These are phyloP conservation scores for Drosophila testacea DNA, from an alignment of 2,888 invertebrate species.

Conservation along the genomic window DNA sequence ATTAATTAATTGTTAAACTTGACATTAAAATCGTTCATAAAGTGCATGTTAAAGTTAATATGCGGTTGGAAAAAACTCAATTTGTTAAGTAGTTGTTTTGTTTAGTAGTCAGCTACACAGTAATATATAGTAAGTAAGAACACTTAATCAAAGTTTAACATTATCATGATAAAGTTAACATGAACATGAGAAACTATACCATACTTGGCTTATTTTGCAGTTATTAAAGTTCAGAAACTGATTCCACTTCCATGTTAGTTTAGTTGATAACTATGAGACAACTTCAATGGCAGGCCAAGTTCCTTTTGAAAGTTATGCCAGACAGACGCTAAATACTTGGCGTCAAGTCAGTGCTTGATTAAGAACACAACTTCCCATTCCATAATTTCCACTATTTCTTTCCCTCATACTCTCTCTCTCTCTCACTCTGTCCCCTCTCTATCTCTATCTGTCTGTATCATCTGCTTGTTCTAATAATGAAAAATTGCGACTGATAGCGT, in stretches of 20 bases:
- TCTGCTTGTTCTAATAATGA: conserved; percentile 44
- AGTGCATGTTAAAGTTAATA: too few relatives aligned
- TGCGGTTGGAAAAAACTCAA: too few relatives aligned
- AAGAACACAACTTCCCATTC: conserved; percentile 32
- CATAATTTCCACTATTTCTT: neutral
- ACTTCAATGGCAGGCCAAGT: neutral
- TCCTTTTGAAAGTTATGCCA: conserved; percentile 5
- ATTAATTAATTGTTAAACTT: too few relatives aligned
- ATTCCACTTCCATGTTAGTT: neutral
- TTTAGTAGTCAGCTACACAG: too few relatives aligned
- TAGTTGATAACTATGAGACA: neutral
- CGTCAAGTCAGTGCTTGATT: conserved; percentile 60
- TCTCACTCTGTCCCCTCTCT: neutral
- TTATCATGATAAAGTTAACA: too few relatives aligned
- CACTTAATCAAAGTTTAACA: too few relatives aligned
- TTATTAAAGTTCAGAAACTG: neutral
- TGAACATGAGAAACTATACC: neutral
- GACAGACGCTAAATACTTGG: conserved; percentile 17
- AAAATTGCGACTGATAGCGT: conserved; percentile 52
- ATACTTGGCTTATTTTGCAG: neutral
- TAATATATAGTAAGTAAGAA: too few relatives aligned
- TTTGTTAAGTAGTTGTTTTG: too few relatives aligned
- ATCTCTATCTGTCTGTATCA: conserved; percentile 3
- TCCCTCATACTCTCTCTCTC: too few relatives aligned
- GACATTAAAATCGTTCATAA: too few relatives aligned